Evolutionary conservation across 1,140 invertebrate species (phyloP).

Genomic region (Varroa destructor): DNA sequence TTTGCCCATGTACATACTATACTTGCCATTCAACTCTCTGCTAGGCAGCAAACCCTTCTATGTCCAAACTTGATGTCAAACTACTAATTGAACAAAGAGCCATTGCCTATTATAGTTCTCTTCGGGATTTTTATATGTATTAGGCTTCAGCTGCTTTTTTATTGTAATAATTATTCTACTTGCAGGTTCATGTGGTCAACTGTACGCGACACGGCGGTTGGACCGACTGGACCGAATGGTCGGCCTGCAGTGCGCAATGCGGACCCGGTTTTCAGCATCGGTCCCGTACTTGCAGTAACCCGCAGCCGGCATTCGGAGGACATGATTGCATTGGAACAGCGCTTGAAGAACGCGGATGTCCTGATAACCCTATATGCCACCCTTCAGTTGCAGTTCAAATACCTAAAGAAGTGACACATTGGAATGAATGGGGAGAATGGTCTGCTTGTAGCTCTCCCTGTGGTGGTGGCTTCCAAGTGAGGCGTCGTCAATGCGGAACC

Average conservation of each 20-base stretch:
- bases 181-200: slow-evolving; percentile 32
- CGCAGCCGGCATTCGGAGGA: slow-evolving; percentile 41
- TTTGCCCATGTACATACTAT: too few relatives aligned
- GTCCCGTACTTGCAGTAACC: slow-evolving; percentile 40
- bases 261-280: slow-evolving; percentile 50
- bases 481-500: slow-evolving; percentile 51
- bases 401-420: slow-evolving; percentile 29
- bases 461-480: slow-evolving; percentile 38
- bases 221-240: slow-evolving; percentile 43
- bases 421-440: slow-evolving; percentile 42
- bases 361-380: slow-evolving; percentile 49
- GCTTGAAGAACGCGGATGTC: slow-evolving; percentile 58
- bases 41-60: too few relatives aligned
- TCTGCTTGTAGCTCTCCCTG: slow-evolving; percentile 39
- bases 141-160: too few relatives aligned
- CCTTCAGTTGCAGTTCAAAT: slow-evolving; percentile 28
- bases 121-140: too few relatives aligned
- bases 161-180: too few relatives aligned
- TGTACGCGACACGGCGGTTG: slow-evolving; percentile 41
- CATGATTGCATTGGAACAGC: slow-evolving; percentile 39
- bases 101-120: too few relatives aligned
- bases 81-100: too few relatives aligned
- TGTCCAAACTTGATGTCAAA: too few relatives aligned
- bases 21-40: too few relatives aligned
- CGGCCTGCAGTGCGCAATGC: slow-evolving; percentile 43